Percentiles rank a stretch among this genome's conserved stretches.
phyloP scores from a whole-genome alignment of 2,113 vertebrate species.

The Tachysurus fulvidraco region DNA sequence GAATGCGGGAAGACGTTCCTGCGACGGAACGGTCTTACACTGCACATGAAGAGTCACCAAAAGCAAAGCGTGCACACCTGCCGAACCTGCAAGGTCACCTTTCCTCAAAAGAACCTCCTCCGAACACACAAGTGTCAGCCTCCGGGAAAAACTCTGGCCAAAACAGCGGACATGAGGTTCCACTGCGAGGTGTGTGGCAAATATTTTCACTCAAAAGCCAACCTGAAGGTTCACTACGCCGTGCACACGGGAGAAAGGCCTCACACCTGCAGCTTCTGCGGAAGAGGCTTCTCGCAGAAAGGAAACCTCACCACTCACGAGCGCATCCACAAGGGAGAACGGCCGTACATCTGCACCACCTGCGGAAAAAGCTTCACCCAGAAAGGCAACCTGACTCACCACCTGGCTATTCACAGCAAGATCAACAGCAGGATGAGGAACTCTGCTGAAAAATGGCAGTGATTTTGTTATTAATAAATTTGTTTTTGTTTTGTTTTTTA shows the following conservation, averaged over 20 bases:
- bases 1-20: constrained; percentile 61
- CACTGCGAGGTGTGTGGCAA: constrained; percentile 63
- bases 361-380: constrained; percentile 68
- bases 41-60: constrained; percentile 67
- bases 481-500: neutral
- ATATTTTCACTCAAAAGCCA: constrained; percentile 54
- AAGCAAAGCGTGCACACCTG: constrained; percentile 54
- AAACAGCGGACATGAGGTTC: constrained; percentile 21
- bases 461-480: neutral
- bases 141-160: neutral
- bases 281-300: constrained; percentile 63
- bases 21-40: constrained; percentile 61
- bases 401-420: constrained; percentile 59
- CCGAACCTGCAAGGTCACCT: constrained; percentile 60
- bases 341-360: constrained; percentile 61
- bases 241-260: constrained; percentile 55
- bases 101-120: constrained; percentile 52
- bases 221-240: constrained; percentile 43
- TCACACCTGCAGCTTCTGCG: constrained; percentile 55
- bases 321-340: constrained; percentile 68
- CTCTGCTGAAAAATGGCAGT: constrained; percentile 10
- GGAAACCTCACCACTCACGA: constrained; percentile 67
- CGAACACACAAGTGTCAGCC: constrained; percentile 58
- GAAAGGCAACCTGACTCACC: constrained; percentile 67
- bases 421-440: constrained; percentile 17